These are phyloP conservation scores for Tichodroma muraria DNA, from an alignment of 2,113 vertebrate species.

Conservation along the genomic window DNA sequence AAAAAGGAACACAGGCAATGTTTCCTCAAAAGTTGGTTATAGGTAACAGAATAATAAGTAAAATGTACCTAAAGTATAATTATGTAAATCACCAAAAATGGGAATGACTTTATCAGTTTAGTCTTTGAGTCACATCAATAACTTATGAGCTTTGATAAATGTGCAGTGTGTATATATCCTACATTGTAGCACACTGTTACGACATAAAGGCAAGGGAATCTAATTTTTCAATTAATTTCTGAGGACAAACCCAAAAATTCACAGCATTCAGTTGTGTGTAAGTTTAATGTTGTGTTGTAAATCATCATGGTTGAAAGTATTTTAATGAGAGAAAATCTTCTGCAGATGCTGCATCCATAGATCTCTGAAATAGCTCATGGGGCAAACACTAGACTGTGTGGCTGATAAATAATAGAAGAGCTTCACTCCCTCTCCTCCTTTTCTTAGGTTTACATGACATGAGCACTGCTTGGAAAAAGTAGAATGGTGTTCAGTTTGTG, in stretches of 20 bases:
- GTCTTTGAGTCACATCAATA: slow-evolving; percentile 17
- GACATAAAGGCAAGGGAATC: not conserved
- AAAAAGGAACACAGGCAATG: not conserved
- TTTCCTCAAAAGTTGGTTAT: slow-evolving; percentile 14
- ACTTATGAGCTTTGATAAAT: slow-evolving; percentile 7
- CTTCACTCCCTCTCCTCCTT: not conserved
- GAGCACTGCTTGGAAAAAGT: not conserved
- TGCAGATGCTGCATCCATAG: not conserved
- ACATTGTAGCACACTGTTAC: not conserved
- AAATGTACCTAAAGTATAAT: slow-evolving; percentile 12
- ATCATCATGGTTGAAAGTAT: not conserved
- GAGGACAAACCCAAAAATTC: not conserved
- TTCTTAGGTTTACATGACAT: not conserved
- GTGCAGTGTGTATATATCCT: not conserved
- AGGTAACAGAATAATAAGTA: not conserved
- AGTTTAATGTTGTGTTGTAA: not conserved
- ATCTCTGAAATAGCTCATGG: not conserved
- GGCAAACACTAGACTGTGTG: not conserved
- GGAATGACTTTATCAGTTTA: not conserved
- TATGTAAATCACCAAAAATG: slow-evolving; percentile 20
- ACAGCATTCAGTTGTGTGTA: not conserved
- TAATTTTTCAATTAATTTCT: not conserved
- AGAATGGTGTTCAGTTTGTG: not conserved
- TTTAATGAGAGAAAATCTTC: slow-evolving; percentile 21
- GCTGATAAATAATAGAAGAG: slow-evolving; percentile 39